Conservation (phyloP, 2,113 vertebrate genomes). For the Onychostruthus taczanowskii region DNA sequence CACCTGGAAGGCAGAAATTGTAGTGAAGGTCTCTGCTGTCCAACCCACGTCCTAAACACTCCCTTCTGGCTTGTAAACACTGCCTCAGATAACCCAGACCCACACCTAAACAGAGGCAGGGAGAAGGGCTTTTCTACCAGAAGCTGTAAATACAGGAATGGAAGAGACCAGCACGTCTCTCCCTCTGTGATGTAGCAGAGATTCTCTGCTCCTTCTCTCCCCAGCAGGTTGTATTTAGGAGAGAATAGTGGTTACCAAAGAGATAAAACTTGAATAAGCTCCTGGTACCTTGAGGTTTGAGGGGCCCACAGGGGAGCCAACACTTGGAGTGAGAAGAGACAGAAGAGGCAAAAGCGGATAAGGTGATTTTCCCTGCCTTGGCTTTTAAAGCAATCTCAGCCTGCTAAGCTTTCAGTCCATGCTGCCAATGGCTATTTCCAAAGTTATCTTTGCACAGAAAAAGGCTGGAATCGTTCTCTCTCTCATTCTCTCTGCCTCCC, state of each 20-base stretch:
- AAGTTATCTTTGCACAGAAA: conserved; percentile 41
- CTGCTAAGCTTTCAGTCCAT: conserved; percentile 34
- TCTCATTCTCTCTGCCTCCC: not conserved
- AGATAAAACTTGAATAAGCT: not conserved
- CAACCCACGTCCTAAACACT: not conserved
- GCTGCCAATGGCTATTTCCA: conserved; percentile 21
- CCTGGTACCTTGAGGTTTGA: conserved; percentile 22
- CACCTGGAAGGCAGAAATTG: not conserved
- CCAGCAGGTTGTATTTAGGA: not conserved
- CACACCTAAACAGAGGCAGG: not conserved
- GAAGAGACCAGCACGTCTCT: not conserved
- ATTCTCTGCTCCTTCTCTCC: not conserved
- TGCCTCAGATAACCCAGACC: not conserved
- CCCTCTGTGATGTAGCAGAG: not conserved
- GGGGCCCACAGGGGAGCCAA: not conserved
- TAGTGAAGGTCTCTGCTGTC: not conserved
- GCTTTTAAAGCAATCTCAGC: conserved; percentile 40
- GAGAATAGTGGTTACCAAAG: not conserved
- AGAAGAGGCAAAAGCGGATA: not conserved
- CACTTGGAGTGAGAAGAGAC: conserved; percentile 41
- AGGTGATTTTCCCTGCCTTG: conserved; percentile 20
- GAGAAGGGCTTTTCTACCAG: not conserved
- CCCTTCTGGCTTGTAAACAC: not conserved
- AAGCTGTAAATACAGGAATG: not conserved
- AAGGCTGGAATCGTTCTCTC: not conserved